A percentile compares a stretch with the other conserved stretches of the same genome.
Evolutionary conservation across 2,113 vertebrate species (phyloP).

Genomic region (Leptocoma aspasia): DNA sequence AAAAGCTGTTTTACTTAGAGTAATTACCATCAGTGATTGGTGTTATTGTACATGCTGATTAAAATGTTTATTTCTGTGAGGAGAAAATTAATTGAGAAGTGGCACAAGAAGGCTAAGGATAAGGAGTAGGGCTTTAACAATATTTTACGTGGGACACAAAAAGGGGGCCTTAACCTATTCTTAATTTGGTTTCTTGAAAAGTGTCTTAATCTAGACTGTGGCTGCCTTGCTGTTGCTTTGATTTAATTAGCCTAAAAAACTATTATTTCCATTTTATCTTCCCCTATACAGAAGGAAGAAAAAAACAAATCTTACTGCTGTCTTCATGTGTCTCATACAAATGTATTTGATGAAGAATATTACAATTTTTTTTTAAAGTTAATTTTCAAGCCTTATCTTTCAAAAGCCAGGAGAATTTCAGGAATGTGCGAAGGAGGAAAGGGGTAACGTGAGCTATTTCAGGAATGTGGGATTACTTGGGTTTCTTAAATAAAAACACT

Average conservation of each 20-base stretch:
- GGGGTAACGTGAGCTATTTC: background rate
- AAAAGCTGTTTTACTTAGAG: conserved; percentile 12
- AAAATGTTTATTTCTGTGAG: conserved; percentile 31
- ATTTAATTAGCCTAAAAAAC: background rate
- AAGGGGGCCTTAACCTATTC: background rate
- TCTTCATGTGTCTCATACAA: background rate
- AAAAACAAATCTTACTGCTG: background rate
- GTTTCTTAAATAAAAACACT: background rate
- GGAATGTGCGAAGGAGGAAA: background rate
- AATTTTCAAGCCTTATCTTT: background rate
- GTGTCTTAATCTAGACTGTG: background rate
- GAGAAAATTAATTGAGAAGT: background rate
- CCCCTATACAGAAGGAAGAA: background rate
- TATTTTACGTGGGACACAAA: background rate
- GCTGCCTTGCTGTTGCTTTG: background rate
- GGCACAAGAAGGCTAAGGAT: background rate
- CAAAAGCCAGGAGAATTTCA: background rate
- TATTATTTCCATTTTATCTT: background rate
- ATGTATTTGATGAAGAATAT: background rate
- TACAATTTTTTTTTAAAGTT: background rate
- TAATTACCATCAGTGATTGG: conserved; percentile 24
- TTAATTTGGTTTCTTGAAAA: background rate
- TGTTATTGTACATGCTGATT: conserved; percentile 18
- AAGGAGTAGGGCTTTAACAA: background rate
- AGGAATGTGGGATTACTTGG: background rate